Evolutionary conservation across 2,888 invertebrate genomes (phyloP), one percentile per base, ranked within the genome.

Genomic region (Phorcus lineatus): DNA sequence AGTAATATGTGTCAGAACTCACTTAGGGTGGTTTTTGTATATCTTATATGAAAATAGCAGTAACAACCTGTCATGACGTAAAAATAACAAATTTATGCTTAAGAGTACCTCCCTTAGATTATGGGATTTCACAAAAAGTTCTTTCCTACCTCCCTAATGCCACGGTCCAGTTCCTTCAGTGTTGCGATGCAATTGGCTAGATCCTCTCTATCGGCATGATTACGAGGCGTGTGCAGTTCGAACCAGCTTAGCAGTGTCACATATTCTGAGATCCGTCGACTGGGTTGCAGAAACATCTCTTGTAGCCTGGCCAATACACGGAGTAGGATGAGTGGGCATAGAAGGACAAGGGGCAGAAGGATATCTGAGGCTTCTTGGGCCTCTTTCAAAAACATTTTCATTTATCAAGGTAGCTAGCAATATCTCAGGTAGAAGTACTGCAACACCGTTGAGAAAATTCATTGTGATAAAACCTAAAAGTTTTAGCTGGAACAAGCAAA

Each of bases 221-320:
- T 88, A 62, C 82, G 81, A 0, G 92, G 91, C 2, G 92, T 92
- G 84, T 91, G 89, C 4, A 87, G 83, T 77, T 91, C 89, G 83
- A 92, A 91, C 90, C 91, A 91, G 22, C 87, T 89, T 74, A 92
- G 83, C 57, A 93, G 84, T 0, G 87, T 89, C n/a, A 91, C 89
- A 84, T 91, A 92, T 80, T 92, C 91, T 9, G 85, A 86, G 36
- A 92, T 91, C 16, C 92, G 83, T 17, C 86, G 82, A 1, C 88
- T 85, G 2, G 92, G 91, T 47, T 94, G 83, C 55, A 93, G 88
- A 85, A 94, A 87, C 84, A 94, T 92, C 79, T 94, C 92, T 22
- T 90, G 93, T 84, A 86, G 88, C 84, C 94, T 94, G 83, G n/a
- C n/a, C 40, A 36, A 22, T 16, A 11, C 16, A 40, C 16, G 40